Percentiles rank a stretch among this genome's conserved stretches.
These are phyloP conservation scores for Philonicus albiceps DNA, from an alignment of 2,888 invertebrate species.

Conservation along the genomic window DNA sequence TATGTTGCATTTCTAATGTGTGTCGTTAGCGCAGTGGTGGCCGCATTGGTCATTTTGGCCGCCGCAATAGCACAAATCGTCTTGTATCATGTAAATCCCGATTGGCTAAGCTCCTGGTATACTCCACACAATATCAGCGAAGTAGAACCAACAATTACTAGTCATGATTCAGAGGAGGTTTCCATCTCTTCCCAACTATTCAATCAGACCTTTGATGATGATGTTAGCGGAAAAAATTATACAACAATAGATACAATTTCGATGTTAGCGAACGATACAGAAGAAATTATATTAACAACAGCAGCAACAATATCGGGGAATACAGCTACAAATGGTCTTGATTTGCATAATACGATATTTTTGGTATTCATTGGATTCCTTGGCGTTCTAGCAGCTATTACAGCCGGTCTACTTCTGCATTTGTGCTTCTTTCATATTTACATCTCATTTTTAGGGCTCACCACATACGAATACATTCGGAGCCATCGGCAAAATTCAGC, in stretches of 20 bases:
- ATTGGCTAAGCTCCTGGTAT: slow-evolving; percentile 66
- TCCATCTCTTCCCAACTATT: slow-evolving; percentile 10
- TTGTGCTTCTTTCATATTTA: slow-evolving; percentile 89
- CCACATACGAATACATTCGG: slow-evolving; percentile 88
- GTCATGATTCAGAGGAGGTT: background rate
- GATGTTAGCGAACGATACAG: slow-evolving; percentile 14
- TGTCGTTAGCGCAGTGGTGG: slow-evolving; percentile 78
- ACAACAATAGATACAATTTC: slow-evolving; percentile 34
- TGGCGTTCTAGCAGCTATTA: slow-evolving; percentile 76
- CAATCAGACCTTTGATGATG: slow-evolving; percentile 18
- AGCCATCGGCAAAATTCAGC: slow-evolving; percentile 62
- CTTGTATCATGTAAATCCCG: slow-evolving; percentile 69
- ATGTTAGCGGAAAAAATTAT: background rate
- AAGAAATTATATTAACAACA: slow-evolving; percentile 26
- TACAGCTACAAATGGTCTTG: slow-evolving; percentile 54
- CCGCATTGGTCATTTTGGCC: slow-evolving; percentile 74
- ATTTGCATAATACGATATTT: slow-evolving; percentile 68
- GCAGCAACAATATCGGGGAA: slow-evolving; percentile 18
- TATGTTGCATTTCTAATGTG: slow-evolving; percentile 85
- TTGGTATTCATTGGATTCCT: slow-evolving; percentile 70
- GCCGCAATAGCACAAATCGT: slow-evolving; percentile 76
- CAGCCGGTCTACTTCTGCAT: slow-evolving; percentile 80
- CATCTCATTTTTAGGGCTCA: slow-evolving; percentile 82
- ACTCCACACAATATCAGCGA: background rate
- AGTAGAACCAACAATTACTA: background rate